Base-by-base conservation (phyloP, 2,888 invertebrate genomes). In the Cerceris ruficornis region DNA sequence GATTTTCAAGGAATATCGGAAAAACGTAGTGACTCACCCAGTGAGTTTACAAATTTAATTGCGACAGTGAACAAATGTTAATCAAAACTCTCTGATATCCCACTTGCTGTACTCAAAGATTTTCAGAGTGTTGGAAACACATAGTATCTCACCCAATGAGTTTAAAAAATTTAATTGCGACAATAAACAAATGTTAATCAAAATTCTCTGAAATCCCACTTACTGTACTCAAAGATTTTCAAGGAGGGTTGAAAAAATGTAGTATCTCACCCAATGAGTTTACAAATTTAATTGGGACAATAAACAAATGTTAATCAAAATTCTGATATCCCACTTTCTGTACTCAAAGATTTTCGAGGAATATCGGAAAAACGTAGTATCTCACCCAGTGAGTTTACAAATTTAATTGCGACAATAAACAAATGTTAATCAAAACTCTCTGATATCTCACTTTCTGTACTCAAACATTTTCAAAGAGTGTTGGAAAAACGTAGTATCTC, bases 301-400 rank as follows among this genome's bases (percentile, higher is more conserved):
- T 28, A 4, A 4, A 2, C 4, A 28, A 28, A 28, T 28, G 4
- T 28, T 28, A 28, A 28, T 28, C 28, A 28, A 28, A 28, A 4
- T 4, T 28, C 28, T 28, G 4, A 28, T 28, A 28, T 28, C 28
- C 28, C 28, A 28, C 28, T 28, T 28, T 1, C 11, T 46, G 1
- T 46, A 11, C 46, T 46, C 46, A 8, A 1, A 8, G 46, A 46
- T 46, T 8, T 11, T 46, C 46, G 6, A 46, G 28, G 28, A 28
- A 86, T 85, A 86, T 83, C 80, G 7, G 75, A 69, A 11, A 58
- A 58, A 15, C 82, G 78, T 41, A 86, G 78, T 69, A 58, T 65
- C 41, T 68, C 81, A 28, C 28, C 4, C 28, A 4, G 4, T 28
- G 28, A 2, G 28, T 28, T 4, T 28, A 28, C 4, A 2, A 28